Evolutionary conservation across 2,113 vertebrate species (phyloP), one percentile per base, ranked within the genome.

Genomic region (Leucoraja erinaceus): DNA sequence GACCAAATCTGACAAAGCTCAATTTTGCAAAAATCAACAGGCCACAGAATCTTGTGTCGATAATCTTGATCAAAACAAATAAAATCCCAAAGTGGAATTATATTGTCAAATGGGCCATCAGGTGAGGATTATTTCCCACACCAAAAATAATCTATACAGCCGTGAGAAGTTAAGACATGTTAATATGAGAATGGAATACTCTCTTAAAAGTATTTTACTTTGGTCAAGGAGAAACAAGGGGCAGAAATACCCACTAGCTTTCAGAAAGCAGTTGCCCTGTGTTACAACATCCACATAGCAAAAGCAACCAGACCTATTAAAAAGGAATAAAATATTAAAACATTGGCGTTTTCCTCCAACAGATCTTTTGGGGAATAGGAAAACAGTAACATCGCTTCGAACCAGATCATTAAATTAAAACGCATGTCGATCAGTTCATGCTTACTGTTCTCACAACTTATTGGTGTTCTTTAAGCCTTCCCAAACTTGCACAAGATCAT

Each of bases 401-500:
- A 84, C 47, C 54, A 84, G 54, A 84, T 56, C n/a, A 59, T 28
- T 56, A 84, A 84, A 83, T 56, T 16, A 77, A 84, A 84, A 84
- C 7, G 11, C 54, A 59, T 79, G 77, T 11, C 38, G 20, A 9
- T 5, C 77, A 79, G 77, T 47, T 79, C 31, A 79, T 79, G 77
- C 31, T 79, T 38, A 33, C 9, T 79, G 77, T 47, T 79, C 31
- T 47, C 14, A 31, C 14, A 84, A 28, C 56, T 33, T 31, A 59
- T 54, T 81, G 47, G 78, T 22, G 33, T 90, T 70, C 63, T 91
- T 91, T 91, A 22, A 38, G 33, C 38, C 22, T 38, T 25, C 25
- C 20, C 70, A 20, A 91, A 74, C 18, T 56, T 25, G 22, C 47
- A 59, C 81, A 84, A 84, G 81, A 88, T 88, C 8, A 72, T n/a